Base-by-base conservation (phyloP, 2,113 vertebrate genomes). In the Chaetura pelagica region DNA sequence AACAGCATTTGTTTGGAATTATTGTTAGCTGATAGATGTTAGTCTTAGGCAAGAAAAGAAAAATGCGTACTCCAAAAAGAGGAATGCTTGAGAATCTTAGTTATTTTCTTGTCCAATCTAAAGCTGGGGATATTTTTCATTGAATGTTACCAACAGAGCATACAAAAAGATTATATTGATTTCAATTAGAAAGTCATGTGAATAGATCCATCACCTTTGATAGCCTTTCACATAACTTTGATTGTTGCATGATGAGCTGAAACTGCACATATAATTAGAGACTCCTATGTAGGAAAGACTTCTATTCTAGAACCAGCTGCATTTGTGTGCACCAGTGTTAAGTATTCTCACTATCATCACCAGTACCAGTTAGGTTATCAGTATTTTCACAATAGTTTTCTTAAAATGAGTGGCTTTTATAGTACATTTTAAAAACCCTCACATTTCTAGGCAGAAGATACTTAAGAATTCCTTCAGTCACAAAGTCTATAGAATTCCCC, bases 161-260 rank as follows among this genome's bases (percentile, higher is more conserved):
- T 20, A 73, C 20, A 48, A 46, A 81, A 17, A 88, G 73, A 67
- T 90, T 32, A 57, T 90, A 87, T 74, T 54, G 75, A 96, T 93
- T 96, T 97, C 74, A 91, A 84, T 94, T 96, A 89, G 51, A 92
- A 95, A 68, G 90, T 92, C 82, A 64, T 79, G 82, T 92, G 63
- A 85, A 67, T 82, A 78, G 34, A 93, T 62, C 34, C 2, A 3
- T 68, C 88, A 90, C 44, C 42, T 82, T 82, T 76, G 78, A 90
- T 68, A 63, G 84, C 29, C 38, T 92, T 89, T 67, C 67, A 79
- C n/a, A 52, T 74, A 84, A 90, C 66, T 81, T 87, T 96, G 84
- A 83, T 42, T 93, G 64, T 42, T 83, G 82, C 59, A 96, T 73
- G 92, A 96, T 85, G 58, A 94, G 76, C 67, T 90, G 85, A 89